Evolutionary conservation across 2,113 vertebrate genomes (phyloP).

Genomic region (Megalops atlanticus): DNA sequence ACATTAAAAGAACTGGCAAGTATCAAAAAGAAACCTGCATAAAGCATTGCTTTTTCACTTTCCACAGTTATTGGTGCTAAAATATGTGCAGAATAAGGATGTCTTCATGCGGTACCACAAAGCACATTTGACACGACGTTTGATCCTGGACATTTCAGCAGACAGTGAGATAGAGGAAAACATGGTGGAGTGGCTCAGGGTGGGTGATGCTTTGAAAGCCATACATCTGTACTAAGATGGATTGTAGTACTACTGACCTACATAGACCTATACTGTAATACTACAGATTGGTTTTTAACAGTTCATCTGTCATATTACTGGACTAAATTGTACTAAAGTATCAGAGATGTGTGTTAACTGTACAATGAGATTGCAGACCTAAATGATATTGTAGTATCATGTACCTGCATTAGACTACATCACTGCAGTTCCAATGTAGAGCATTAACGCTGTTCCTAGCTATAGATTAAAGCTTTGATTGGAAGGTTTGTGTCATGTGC

Average conservation of each 20-base stretch:
- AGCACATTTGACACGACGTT: constrained; percentile 92
- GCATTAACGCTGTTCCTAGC: too few species aligned
- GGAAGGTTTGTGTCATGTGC: background rate
- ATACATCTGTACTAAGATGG: background rate
- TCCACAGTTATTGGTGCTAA: constrained; percentile 90
- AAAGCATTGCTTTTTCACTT: too few species aligned
- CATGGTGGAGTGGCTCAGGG: constrained; percentile 99
- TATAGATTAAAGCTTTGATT: background rate
- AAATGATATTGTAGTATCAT: background rate
- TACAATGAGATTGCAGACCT: background rate
- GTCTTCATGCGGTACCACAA: constrained; percentile 99
- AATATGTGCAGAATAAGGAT: constrained; percentile 98
- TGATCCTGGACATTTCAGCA: constrained; percentile 97
- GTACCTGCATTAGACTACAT: background rate
- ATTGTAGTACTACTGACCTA: background rate
- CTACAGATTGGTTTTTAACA: too few species aligned
- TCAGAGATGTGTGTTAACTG: too few species aligned
- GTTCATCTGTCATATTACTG: background rate
- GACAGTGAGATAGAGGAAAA: constrained; percentile 99
- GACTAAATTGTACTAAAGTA: background rate
- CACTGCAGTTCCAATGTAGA: too few species aligned
- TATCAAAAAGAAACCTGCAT: too few species aligned
- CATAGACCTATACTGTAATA: too few species aligned
- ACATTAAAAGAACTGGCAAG: too few species aligned
- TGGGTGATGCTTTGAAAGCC: too few species aligned